These are phyloP conservation scores for Drosophila biarmipes DNA, from an alignment of 1,140 invertebrate species.

Conservation along the genomic window DNA sequence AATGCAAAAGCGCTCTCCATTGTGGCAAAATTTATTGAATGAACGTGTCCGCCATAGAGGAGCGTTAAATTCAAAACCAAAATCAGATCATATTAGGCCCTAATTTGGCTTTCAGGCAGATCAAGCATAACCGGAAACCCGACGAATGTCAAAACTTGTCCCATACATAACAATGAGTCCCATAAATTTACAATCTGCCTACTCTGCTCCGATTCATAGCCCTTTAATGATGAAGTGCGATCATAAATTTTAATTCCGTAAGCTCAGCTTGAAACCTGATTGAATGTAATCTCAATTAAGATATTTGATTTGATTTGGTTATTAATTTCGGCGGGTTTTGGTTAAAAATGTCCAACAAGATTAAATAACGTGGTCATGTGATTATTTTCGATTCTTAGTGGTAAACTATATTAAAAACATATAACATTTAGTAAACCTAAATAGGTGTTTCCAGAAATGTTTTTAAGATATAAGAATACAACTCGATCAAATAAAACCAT, in stretches of 20 bases:
- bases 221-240: slow-evolving; percentile 50
- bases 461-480: background rate
- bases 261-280: slow-evolving; percentile 38
- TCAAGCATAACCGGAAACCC: slow-evolving; percentile 38
- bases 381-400: background rate
- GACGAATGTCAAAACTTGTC: slow-evolving; percentile 47
- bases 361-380: background rate
- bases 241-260: slow-evolving; percentile 47
- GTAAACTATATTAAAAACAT: background rate
- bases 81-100: slow-evolving; percentile 46
- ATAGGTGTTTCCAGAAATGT: too few relatives aligned
- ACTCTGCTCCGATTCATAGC: slow-evolving; percentile 29
- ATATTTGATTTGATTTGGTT: slow-evolving; percentile 27
- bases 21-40: slow-evolving; percentile 39
- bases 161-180: slow-evolving; percentile 32
- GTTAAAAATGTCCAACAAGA: background rate
- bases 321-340: slow-evolving; percentile 10
- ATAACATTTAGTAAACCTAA: too few relatives aligned
- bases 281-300: slow-evolving; percentile 49
- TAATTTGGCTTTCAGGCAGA: slow-evolving; percentile 28
- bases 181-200: slow-evolving; percentile 53
- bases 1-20: slow-evolving; percentile 16
- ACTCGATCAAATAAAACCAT: background rate
- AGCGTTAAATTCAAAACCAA: slow-evolving; percentile 43
- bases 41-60: slow-evolving; percentile 21